Evolutionary conservation across 2,888 invertebrate genomes (phyloP), one percentile per base, ranked within the genome.

Genomic region (Saturnia pavonia): DNA sequence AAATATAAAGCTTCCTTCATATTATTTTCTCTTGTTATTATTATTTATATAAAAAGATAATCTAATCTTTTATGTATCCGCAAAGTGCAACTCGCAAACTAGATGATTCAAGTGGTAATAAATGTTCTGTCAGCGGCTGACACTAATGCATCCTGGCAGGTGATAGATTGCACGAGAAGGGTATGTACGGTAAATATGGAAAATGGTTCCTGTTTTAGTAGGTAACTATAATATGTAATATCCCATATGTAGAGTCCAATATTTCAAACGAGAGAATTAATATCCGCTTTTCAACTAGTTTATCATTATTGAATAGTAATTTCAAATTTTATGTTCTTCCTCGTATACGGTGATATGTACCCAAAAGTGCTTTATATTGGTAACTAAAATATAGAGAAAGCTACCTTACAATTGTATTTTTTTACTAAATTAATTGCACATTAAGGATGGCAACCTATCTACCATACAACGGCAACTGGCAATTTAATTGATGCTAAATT

Each of bases 131-230:
- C 82, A 76, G 72, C 70, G 65, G 48, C 67, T 48, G 71, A 69
- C 71, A 67, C 72, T 77, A 77, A 78, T 77, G 77, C 76, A 77
- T 74, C 65, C 40, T 40, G 65, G 72, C 74, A 71, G 69, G 72
- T 74, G 76, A 76, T 74, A 73, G 78, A 79, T 78, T 72, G 73
- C 72, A 75, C 27, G 9, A 12, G 8, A 65, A 7, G 40, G 68
- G 69, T 67, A 45, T 51, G 69, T 70, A 12, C n/a, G 25, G 34
- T 25, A 25, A 69, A 63, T 63, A 45, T 65, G 48, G 16, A 57
- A 65, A 65, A 40, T 65, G 40, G 40, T 40, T n/a, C 40, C 65
- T 40, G 19, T 40, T 65, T 40, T 40, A 65, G n/a, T 65, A n/a
- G n/a, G n/a, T n/a, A n/a, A n/a, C n/a, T n/a, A 40, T 43, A 42